Evolutionary conservation across 2,888 invertebrate genomes (phyloP), one percentile per base, ranked within the genome.

Genomic region (Rapana venosa): DNA sequence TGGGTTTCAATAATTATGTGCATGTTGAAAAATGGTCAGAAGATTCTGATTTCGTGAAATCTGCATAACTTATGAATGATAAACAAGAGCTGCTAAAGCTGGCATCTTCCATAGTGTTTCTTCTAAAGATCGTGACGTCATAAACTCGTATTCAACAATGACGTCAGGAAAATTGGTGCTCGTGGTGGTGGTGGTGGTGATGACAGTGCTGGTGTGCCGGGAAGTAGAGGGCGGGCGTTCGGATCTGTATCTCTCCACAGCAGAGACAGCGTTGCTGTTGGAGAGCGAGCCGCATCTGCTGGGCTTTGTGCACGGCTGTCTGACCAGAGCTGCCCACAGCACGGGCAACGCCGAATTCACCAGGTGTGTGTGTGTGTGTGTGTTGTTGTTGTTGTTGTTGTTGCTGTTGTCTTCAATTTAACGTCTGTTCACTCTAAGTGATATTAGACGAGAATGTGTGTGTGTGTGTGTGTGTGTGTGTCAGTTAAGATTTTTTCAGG

Each of bases 161-260:
- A 20, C 56, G 84, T 30, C 58, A 26, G 13, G 77, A 32, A 79
- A 13, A 74, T n/a, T 15, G 22, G 35, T 87, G 36, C 36, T 30
- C 56, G 56, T 30, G 77, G n/a, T 87, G 15, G 20, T 32, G 36
- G 36, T 17, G 32, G 47, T n/a, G 1, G n/a, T n/a, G n/a, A n/a
- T 47, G 47, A 47, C 47, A 47, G 17, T 56, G 5, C n/a, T 77
- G 79, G 47, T 30, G 61, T 35, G n/a, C n/a, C n/a, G 58, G 32
- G 4, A 5, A 26, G 77, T 32, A 20, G 11, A 20, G 77, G 32
- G 74, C 4, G 77, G 32, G 17, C 32, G 77, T 79, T 88, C 88
- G 26, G 88, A 88, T n/a, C 61, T 88, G 17, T 83, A 81, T 66
- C 81, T 88, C 83, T 88, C 88, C 32, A 79, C 88, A 22, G 81